Evolutionary conservation across 2,113 vertebrate genomes (phyloP).

Genomic region (Oceanodroma tethys): DNA sequence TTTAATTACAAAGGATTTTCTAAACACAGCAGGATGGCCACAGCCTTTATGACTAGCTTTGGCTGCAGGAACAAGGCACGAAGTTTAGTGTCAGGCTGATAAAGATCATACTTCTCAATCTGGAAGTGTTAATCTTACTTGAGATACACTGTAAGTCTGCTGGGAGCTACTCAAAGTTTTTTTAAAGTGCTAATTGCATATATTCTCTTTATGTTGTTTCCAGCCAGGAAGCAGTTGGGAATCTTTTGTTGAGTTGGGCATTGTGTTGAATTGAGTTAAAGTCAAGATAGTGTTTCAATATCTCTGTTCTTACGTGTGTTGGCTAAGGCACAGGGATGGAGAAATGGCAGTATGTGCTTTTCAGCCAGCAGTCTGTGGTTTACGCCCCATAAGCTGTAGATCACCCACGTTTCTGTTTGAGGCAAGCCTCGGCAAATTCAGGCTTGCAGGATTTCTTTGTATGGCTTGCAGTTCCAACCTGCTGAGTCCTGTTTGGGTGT

Average conservation of each 20-base stretch:
- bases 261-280: background rate
- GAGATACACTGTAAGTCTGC: background rate
- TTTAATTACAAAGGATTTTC: background rate
- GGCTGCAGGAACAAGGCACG: background rate
- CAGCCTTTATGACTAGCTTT: background rate
- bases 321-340: background rate
- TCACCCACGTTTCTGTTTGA: background rate
- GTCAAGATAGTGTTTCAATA: background rate
- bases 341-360: background rate
- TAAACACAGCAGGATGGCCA: background rate
- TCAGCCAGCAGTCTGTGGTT: background rate
- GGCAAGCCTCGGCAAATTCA: conserved; percentile 34
- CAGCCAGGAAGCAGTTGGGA: background rate
- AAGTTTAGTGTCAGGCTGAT: background rate
- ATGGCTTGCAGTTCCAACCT: background rate
- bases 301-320: background rate
- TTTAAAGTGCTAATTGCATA: background rate
- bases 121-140: background rate
- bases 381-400: background rate
- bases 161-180: background rate
- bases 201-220: background rate
- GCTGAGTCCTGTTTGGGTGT: background rate
- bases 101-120: background rate
- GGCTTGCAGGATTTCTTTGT: background rate
- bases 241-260: background rate